Percentiles rank a stretch among this genome's conserved stretches.
Conservation (phyloP, 1,140 invertebrate species). For the Frieseomelitta varia region DNA sequence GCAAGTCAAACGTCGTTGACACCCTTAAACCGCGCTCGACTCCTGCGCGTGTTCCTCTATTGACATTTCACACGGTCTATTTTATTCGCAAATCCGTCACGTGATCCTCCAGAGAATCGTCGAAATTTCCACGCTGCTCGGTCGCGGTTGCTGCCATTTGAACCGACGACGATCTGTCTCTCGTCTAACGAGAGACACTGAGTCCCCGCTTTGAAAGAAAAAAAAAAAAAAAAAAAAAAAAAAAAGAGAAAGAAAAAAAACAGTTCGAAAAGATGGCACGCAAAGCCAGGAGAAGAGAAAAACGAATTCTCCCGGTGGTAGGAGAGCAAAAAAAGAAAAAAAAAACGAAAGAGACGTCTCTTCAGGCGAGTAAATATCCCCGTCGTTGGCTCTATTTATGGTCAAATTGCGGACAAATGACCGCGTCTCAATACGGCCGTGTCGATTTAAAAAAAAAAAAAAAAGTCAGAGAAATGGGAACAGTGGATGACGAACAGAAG, state of each 20-base stretch:
- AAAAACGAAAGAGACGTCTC: slow-evolving; percentile 33
- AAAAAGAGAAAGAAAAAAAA: background rate
- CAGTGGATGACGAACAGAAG: background rate
- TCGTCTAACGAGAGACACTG: slow-evolving; percentile 7
- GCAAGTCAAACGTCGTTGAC: background rate
- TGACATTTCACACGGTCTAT: slow-evolving; percentile 13
- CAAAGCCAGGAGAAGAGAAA: slow-evolving; percentile 1
- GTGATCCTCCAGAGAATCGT: slow-evolving; percentile 17
- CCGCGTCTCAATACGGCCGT: slow-evolving; percentile 59
- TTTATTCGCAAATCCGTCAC: slow-evolving; percentile 49
- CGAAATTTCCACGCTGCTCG: slow-evolving; percentile 73
- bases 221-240: background rate
- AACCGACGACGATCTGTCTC: slow-evolving; percentile 68
- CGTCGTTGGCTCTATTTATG: slow-evolving; percentile 70
- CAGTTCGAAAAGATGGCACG: background rate
- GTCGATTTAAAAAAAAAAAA: slow-evolving; percentile 7
- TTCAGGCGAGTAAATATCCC: slow-evolving; percentile 63
- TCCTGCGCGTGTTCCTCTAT: background rate
- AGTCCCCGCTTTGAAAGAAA: background rate
- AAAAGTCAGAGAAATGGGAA: background rate
- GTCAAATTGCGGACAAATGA: slow-evolving; percentile 78
- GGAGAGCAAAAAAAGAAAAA: background rate
- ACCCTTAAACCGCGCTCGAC: slow-evolving; percentile 4
- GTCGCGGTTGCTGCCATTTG: slow-evolving; percentile 66
- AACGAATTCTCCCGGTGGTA: background rate